Evolutionary conservation across 2,888 invertebrate genomes (phyloP), one percentile per base, ranked within the genome.

Genomic region (Timema cristinae): DNA sequence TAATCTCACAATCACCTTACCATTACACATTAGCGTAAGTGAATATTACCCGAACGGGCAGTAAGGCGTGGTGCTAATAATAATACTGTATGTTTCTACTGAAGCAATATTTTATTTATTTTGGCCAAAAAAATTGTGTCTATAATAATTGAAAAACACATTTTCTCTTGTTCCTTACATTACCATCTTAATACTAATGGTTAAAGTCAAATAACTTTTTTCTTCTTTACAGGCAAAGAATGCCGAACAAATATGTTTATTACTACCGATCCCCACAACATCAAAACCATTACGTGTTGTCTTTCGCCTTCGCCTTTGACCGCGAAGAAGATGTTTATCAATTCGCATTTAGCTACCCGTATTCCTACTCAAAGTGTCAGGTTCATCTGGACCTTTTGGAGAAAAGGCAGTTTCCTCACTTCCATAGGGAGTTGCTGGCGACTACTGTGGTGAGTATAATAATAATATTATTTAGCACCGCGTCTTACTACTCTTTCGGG

Each of bases 301-400:
- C 95, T 79, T 92, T 98, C 80, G 92, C 95, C 0, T 98, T 98
- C 81, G 91, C 92, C 48, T 98, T 99, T 80, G 98, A 98, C 82
- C 90, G 90, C 71, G 97, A 97, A 81, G 95, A 96, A 77, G 97
- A 98, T 79, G 89, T 95, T 1, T 98, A 96, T 80, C 97, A 98
- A 81, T 98, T 99, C 83, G 90, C 96, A 1, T 88, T 98, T 78
- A 92, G 93, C 49, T 94, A 93, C 74, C 98, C 98, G 0, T 99
- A 98, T 81, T 95, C 97, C n/a, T 98, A 97, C 82, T 92, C 95
- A 0, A 86, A 93, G 71, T 86, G 95, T 69, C 94, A 97, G 82
- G 90, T 91, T 61, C 93, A 96, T 83, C 84, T 98, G 75, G 89
- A 91, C 54, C 82, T 87, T 76, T 84, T 95, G 74, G 91, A 92